Evolutionary conservation across 2,888 invertebrate species (phyloP), one percentile per base, ranked within the genome.

Genomic region (Drosophila colorata): DNA sequence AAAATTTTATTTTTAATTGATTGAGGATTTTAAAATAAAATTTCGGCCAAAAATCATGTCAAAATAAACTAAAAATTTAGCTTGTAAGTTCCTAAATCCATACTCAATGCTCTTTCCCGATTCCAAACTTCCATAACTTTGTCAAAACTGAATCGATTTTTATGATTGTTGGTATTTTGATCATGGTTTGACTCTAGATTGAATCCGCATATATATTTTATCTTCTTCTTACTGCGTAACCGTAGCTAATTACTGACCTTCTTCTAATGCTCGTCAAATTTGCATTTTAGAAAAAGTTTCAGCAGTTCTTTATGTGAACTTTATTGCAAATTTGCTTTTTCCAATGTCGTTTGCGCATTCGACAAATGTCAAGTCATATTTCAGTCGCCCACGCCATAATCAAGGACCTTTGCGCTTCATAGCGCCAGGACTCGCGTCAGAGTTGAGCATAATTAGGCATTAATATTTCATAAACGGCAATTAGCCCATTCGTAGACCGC

Each of bases 381-480:
- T 80, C 56, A 61, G 40, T 51, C 64, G 56, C 52, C 41, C 28
- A 49, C 16, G 4, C 28, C 35, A 37, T 40, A 38, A 11, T 20
- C 23, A 43, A 58, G 35, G 37, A 61, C 64, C 51, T 72, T 59
- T 60, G 43, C 48, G 51, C 41, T 52, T 47, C 13, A 23, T 9
- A 40, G 20, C 31, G 37, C 31, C 33, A 33, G 33, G 33, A 33
- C 13, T 28, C 46, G 49, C 64, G 63, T 75, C 68, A 68, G 48
- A 55, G 61, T 51, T 44, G 49, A 69, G 86, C 76, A 74, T 88
- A 83, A 83, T 83, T 83, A 88, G 86, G 73, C 80, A 86, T 83
- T 83, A 88, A 88, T 88, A 83, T 83, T 83, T 83, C 70, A 83
- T 86, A 72, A 72, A 69, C 57, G 80, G 63, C 69, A 82, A 86